phyloP scores from a whole-genome alignment of 1,140 invertebrate genomes.

The Drosophila bocqueti region DNA sequence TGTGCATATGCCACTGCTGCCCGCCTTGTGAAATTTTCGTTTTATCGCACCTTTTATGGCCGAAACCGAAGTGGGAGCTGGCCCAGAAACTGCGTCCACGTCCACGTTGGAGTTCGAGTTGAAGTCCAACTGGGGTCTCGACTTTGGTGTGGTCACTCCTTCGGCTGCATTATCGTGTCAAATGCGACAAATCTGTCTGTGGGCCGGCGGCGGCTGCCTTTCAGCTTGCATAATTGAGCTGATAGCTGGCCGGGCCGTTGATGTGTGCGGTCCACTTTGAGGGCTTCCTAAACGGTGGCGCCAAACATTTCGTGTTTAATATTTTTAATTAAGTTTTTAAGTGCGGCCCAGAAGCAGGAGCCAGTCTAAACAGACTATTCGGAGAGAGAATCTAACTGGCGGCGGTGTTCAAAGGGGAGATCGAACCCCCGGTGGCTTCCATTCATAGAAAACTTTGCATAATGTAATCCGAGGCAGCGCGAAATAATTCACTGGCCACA shows the following conservation, averaged over 20 bases:
- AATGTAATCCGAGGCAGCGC: constrained; percentile 52
- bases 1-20: constrained; percentile 37
- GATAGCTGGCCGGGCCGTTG: constrained; percentile 57
- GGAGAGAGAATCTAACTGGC: constrained; percentile 1
- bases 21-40: constrained; percentile 80
- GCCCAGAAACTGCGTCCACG: constrained; percentile 19
- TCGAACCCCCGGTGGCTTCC: constrained; percentile 32
- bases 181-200: constrained; percentile 82
- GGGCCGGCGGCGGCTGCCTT: constrained; percentile 65
- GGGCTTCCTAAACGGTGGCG: constrained; percentile 71
- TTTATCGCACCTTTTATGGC: constrained; percentile 83
- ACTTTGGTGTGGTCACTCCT: constrained; percentile 60
- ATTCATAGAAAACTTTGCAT: constrained; percentile 78
- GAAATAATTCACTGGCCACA: constrained; percentile 72
- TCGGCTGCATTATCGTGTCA: constrained; percentile 76
- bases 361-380: neutral
- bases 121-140: neutral
- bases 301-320: constrained; percentile 69
- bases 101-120: constrained; percentile 6
- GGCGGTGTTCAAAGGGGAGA: constrained; percentile 19
- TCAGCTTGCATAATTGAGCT: constrained; percentile 74
- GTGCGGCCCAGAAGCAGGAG: constrained; percentile 34
- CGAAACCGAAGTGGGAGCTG: constrained; percentile 50
- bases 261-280: constrained; percentile 66
- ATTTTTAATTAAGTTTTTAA: constrained; percentile 80